A percentile compares a stretch with the other conserved stretches of the same genome.
Evolutionary conservation across 2,888 invertebrate species (phyloP).

Genomic region (Kryphioiulus occultus): DNA sequence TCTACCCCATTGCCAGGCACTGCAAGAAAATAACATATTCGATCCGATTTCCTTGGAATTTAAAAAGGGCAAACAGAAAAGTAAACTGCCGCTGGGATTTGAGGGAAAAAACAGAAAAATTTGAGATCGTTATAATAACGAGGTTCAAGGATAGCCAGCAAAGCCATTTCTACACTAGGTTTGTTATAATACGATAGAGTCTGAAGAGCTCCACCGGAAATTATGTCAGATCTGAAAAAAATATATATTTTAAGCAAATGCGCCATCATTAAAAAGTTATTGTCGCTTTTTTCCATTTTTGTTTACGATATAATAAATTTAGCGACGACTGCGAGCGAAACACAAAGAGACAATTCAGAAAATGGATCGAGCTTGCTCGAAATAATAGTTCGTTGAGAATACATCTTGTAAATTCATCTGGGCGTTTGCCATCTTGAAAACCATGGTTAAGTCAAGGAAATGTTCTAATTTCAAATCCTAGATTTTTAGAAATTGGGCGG

Average conservation of each 20-base stretch:
- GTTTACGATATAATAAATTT: constrained; percentile 1
- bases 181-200: neutral
- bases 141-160: neutral
- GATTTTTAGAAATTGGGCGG: too few relatives aligned
- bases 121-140: constrained; percentile 8
- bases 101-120: neutral
- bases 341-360: neutral
- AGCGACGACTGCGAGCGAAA: neutral
- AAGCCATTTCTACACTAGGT: neutral
- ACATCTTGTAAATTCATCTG: neutral
- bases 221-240: constrained; percentile 20
- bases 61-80: neutral
- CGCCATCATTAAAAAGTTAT: constrained; percentile 13
- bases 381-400: neutral
- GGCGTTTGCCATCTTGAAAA: too few relatives aligned
- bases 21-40: too few relatives aligned
- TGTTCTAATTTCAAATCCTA: too few relatives aligned
- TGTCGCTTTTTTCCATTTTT: constrained; percentile 28
- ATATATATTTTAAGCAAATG: constrained; percentile 28
- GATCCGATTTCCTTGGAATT: neutral
- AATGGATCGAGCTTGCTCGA: neutral
- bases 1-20: too few relatives aligned
- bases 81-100: neutral
- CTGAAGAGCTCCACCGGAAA: neutral
- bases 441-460: too few relatives aligned